Percentiles rank a stretch among this genome's conserved stretches.
phyloP scores from a whole-genome alignment of 2,888 invertebrate genomes.

The Harpalus rubripes region DNA sequence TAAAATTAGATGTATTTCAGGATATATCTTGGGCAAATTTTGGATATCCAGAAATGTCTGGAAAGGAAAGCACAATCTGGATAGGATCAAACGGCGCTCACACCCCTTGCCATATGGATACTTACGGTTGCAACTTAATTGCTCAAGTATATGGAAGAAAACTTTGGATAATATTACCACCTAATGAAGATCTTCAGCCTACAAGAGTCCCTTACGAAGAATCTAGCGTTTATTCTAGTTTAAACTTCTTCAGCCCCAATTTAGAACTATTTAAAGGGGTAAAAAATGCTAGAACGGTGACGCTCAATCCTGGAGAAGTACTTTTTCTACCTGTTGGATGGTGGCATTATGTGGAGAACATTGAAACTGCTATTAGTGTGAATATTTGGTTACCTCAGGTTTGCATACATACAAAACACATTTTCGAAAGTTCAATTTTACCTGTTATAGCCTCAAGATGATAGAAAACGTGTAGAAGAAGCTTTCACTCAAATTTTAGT shows the following conservation, averaged over 20 bases:
- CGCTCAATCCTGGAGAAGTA: constrained; percentile 90
- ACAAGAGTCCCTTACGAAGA: constrained; percentile 97
- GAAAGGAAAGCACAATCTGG: constrained; percentile 90
- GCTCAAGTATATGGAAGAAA: constrained; percentile 95
- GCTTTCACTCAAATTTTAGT: constrained; percentile 84
- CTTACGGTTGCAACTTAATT: constrained; percentile 96
- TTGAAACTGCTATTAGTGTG: constrained; percentile 82
- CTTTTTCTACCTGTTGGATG: constrained; percentile 93
- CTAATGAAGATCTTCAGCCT: constrained; percentile 85
- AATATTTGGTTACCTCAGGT: constrained; percentile 88
- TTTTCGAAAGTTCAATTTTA: not conserved
- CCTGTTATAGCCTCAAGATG: constrained; percentile 75
- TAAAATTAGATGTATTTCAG: constrained; percentile 72
- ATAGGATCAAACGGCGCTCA: constrained; percentile 92
- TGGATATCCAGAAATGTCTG: constrained; percentile 85
- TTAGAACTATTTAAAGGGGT: constrained; percentile 77
- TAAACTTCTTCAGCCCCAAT: constrained; percentile 88
- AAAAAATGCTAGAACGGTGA: constrained; percentile 78
- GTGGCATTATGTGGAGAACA: constrained; percentile 99
- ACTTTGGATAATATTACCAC: constrained; percentile 94
- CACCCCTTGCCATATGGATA: constrained; percentile 96
- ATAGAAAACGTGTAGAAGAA: constrained; percentile 81
- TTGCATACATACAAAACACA: constrained; percentile 3
- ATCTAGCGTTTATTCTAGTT: constrained; percentile 93
- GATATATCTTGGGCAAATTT: constrained; percentile 83